Conservation (phyloP, 2,888 invertebrate species). For the Eremobia ochroleuca region DNA sequence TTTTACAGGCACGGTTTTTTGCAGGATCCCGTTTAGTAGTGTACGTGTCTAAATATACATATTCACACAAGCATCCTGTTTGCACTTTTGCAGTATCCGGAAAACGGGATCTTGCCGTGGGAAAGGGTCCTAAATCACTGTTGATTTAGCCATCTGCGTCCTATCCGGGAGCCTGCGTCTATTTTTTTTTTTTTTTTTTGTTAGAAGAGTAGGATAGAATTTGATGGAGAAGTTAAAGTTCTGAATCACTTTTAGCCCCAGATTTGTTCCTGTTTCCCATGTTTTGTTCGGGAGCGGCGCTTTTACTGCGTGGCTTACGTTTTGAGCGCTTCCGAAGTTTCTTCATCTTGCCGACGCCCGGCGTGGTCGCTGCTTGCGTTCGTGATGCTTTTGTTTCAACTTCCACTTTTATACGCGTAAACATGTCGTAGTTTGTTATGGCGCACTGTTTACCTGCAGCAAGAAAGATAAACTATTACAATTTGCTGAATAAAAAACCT, state of each 20-base stretch:
- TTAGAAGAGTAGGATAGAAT: conserved; percentile 10
- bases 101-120: no score
- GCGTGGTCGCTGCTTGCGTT: conserved; percentile 75
- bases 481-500: background rate
- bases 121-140: no score
- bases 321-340: conserved; percentile 78
- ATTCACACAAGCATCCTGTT: no score
- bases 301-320: conserved; percentile 85
- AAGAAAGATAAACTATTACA: background rate
- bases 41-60: no score
- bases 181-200: background rate
- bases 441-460: conserved; percentile 87
- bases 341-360: conserved; percentile 73
- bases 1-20: no score
- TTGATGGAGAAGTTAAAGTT: conserved; percentile 73
- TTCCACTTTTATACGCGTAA: conserved; percentile 86
- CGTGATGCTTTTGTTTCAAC: conserved; percentile 84
- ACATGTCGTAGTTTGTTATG: conserved; percentile 89
- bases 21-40: no score
- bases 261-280: conserved; percentile 80
- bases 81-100: no score
- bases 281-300: conserved; percentile 81
- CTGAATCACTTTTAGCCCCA: conserved; percentile 88
- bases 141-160: no score
- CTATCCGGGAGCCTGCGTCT: background rate